Evolutionary conservation across 2,113 vertebrate species (phyloP).

Genomic region (Aramus guarauna): DNA sequence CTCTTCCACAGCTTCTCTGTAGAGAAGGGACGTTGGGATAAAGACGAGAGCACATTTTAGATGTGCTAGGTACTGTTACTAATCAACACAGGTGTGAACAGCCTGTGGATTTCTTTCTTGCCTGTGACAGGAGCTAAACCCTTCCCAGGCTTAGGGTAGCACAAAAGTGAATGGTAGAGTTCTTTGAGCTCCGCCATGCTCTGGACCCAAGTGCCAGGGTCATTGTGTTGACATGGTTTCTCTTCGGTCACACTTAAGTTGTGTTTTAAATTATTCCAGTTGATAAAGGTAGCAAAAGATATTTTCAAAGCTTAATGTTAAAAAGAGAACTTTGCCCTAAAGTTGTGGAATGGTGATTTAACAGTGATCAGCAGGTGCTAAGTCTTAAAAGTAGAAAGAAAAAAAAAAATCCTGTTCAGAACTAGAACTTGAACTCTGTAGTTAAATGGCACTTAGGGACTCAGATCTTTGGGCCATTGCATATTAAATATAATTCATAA

Average conservation of each 20-base stretch:
- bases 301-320: not conserved
- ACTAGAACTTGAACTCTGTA: not conserved
- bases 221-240: not conserved
- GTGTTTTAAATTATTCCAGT: not conserved
- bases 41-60: not conserved
- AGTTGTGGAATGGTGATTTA: not conserved
- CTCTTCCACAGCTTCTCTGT: not conserved
- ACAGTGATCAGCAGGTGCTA: not conserved
- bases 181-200: not conserved
- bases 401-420: not conserved
- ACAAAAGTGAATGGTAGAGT: not conserved
- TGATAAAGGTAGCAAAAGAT: not conserved
- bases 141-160: not conserved
- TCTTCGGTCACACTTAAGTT: not conserved
- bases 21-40: not conserved
- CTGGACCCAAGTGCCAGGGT: not conserved
- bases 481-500: slow-evolving; percentile 39
- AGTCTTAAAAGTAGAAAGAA: not conserved
- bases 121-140: not conserved
- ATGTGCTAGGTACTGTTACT: not conserved
- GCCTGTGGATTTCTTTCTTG: not conserved
- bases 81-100: not conserved
- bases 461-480: not conserved
- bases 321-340: not conserved
- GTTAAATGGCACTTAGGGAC: not conserved